Conservation (phyloP, 2,797 vertebrate species). For the Eulemur coronatus region DNA sequence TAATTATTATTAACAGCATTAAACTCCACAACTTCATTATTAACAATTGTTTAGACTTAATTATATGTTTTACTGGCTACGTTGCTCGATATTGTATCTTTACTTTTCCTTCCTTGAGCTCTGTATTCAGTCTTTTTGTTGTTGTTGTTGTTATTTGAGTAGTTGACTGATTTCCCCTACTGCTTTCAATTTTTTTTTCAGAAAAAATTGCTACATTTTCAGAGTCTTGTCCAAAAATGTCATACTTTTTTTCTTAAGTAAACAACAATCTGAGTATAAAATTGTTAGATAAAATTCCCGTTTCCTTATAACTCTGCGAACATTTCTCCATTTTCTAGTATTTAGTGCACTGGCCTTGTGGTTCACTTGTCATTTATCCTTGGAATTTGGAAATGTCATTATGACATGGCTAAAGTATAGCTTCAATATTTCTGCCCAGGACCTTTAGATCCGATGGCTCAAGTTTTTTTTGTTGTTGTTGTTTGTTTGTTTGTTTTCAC, state of each 20-base stretch:
- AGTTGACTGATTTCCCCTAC: not conserved
- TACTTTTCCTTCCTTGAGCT: not conserved
- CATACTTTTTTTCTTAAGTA: not conserved
- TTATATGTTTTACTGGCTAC: not conserved
- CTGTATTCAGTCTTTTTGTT: not conserved
- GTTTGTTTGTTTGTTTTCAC: not conserved
- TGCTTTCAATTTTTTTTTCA: not conserved
- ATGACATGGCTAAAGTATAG: not conserved
- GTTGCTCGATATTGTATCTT: not conserved
- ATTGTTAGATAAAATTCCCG: not conserved
- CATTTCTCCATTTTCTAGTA: not conserved
- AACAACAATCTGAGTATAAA: not conserved
- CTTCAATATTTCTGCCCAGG: not conserved
- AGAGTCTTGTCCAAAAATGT: not conserved
- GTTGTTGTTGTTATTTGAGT: not conserved
- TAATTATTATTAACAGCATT: not conserved
- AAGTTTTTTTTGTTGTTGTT: not conserved
- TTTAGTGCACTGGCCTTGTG: not conserved
- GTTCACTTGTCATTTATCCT: conserved; percentile 18
- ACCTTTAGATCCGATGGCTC: not conserved
- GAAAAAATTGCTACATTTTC: not conserved
- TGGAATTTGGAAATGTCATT: conserved; percentile 44
- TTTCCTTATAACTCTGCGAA: not conserved
- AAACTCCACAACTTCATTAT: not conserved
- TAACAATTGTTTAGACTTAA: not conserved